These are phyloP conservation scores for Bombus confusus DNA, from an alignment of 1,140 invertebrate species.

Conservation along the genomic window DNA sequence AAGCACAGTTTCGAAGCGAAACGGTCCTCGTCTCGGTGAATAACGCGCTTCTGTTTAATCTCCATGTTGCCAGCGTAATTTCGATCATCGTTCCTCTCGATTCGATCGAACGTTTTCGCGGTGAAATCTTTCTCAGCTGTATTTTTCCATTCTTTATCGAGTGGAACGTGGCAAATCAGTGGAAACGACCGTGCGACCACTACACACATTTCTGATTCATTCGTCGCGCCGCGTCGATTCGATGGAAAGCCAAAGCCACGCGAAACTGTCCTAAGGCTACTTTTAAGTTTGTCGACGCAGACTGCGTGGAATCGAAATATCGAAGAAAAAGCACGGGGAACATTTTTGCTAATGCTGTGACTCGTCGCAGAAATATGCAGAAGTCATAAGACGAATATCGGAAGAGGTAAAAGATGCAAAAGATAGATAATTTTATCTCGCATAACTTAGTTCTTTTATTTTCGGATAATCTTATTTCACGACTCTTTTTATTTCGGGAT, in stretches of 20 bases:
- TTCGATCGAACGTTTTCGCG: neutral
- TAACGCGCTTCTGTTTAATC: neutral
- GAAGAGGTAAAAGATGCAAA: neutral
- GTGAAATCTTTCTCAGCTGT: neutral
- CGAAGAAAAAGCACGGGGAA: neutral
- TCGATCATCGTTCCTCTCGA: neutral
- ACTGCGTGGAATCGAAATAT: neutral
- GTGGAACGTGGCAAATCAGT: neutral
- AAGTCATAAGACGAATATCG: neutral
- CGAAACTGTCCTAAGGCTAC: neutral
- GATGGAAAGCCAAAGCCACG: neutral
- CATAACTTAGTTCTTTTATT: too few species aligned
- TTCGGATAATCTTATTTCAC: too few species aligned
- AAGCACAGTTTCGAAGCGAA: too few species aligned
- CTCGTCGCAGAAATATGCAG: neutral
- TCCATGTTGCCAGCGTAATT: neutral
- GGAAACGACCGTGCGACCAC: neutral
- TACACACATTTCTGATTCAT: conserved; percentile 4
- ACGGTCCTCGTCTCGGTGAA: too few species aligned
- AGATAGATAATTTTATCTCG: too few species aligned
- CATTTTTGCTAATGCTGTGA: too few species aligned
- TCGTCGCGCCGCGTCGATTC: neutral
- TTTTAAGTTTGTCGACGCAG: neutral
- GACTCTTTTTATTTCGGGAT: too few species aligned
- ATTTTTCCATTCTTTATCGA: neutral